Conservation (phyloP, 92 coral and sea anemone species). For the Scolanthus callimorphus region DNA sequence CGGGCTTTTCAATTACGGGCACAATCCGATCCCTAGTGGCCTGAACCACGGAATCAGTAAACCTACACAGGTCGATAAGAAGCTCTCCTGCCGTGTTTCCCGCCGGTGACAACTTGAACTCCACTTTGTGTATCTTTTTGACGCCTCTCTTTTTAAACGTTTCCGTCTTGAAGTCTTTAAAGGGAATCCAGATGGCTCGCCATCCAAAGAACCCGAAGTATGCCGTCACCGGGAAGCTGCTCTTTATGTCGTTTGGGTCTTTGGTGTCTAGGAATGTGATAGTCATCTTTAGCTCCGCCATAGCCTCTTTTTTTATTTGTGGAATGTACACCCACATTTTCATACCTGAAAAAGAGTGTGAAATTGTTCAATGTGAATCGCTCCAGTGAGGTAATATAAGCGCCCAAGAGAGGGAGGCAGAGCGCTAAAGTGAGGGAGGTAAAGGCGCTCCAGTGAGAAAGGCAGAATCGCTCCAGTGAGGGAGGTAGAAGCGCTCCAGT, state of each 20-base stretch:
- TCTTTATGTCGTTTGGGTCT: neutral
- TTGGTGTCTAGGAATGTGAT: conserved; percentile 8
- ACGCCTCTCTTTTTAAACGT: neutral
- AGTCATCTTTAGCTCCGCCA: conserved; percentile 1
- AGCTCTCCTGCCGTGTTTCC: neutral
- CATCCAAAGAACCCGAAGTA: conserved; percentile 12
- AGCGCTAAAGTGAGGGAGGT: no score
- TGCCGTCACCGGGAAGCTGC: conserved; percentile 2
- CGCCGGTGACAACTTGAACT: neutral
- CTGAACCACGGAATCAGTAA: neutral
- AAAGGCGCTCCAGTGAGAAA: no score
- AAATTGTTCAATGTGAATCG: no score
- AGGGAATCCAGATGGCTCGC: conserved; percentile 15
- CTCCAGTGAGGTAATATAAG: no score
- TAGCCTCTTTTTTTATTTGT: no score
- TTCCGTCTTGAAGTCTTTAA: neutral
- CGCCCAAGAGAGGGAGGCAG: no score
- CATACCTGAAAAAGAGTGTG: no score
- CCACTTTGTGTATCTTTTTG: neutral
- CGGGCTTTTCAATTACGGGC: neutral
- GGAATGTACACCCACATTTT: no score
- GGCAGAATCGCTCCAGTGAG: no score
- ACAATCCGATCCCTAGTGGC: conserved; percentile 8
- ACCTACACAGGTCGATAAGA: neutral
- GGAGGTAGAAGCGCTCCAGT: no score